Evolutionary conservation across 2,113 vertebrate genomes (phyloP).

Genomic region (Notothenia rossii): DNA sequence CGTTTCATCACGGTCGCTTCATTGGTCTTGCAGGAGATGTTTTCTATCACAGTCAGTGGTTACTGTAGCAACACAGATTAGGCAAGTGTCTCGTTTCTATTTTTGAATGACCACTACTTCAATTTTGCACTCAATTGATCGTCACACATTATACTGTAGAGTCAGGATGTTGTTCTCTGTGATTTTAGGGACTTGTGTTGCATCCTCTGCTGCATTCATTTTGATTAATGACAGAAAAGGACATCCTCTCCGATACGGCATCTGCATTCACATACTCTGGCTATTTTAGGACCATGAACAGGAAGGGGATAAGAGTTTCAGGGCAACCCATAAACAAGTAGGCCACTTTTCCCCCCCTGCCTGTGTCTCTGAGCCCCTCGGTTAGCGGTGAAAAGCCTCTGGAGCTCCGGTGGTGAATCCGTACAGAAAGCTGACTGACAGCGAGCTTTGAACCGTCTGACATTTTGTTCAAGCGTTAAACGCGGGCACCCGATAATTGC

Average conservation of each 20-base stretch:
- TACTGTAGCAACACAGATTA: slow-evolving; percentile 54
- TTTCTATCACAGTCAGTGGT: slow-evolving; percentile 25
- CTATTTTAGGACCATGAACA: slow-evolving; percentile 27
- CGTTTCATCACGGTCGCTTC: slow-evolving; percentile 11
- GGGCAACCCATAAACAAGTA: slow-evolving; percentile 49
- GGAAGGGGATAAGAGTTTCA: slow-evolving; percentile 17
- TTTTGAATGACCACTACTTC: not conserved
- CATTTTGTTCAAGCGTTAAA: slow-evolving; percentile 75
- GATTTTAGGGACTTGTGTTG: not conserved
- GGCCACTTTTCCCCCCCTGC: slow-evolving; percentile 35
- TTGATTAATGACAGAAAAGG: not conserved
- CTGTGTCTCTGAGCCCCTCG: slow-evolving; percentile 44
- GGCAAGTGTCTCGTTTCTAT: not conserved
- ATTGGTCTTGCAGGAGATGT: slow-evolving; percentile 21
- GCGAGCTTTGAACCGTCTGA: slow-evolving; percentile 74
- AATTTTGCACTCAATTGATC: not conserved
- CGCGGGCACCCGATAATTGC: slow-evolving; percentile 74
- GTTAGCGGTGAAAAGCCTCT: slow-evolving; percentile 53
- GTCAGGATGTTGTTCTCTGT: not conserved
- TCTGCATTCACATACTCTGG: not conserved
- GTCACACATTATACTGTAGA: not conserved
- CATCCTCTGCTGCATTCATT: not conserved
- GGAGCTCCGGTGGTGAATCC: slow-evolving; percentile 53
- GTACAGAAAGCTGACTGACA: slow-evolving; percentile 68
- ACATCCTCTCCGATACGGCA: not conserved